Conservation (phyloP, 1,140 invertebrate species). For the Cepaea nemoralis region DNA sequence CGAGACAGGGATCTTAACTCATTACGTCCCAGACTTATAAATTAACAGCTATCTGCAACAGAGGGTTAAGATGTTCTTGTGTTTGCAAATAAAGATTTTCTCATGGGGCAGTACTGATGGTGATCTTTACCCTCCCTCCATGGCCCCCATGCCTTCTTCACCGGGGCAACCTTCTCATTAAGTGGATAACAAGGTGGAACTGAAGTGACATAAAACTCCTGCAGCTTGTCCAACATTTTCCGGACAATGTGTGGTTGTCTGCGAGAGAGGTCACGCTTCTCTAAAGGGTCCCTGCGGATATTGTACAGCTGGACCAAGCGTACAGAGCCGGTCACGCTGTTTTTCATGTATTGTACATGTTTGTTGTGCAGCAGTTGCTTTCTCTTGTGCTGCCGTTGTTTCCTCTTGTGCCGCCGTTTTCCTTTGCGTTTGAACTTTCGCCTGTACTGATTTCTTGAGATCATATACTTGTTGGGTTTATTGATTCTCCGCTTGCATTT, state of each 20-base stretch:
- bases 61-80: background rate
- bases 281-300: conserved; percentile 3
- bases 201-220: conserved; percentile 7
- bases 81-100: background rate
- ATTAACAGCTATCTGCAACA: too few relatives aligned
- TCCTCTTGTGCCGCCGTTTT: background rate
- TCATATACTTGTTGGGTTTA: background rate
- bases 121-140: background rate
- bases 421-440: background rate
- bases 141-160: conserved; percentile 14
- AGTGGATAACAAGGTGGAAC: conserved; percentile 1
- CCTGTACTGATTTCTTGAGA: background rate
- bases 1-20: too few relatives aligned
- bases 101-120: conserved; percentile 8
- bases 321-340: background rate
- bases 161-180: background rate
- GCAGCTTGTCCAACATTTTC: conserved; percentile 12
- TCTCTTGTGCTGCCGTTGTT: background rate
- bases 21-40: too few relatives aligned
- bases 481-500: conserved; percentile 3
- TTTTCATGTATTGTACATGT: background rate
- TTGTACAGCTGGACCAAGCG: conserved; percentile 9
- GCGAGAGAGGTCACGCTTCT: background rate
- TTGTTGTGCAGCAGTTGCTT: background rate
- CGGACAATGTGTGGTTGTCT: background rate